Evolutionary conservation across 2,888 invertebrate species (phyloP).

Genomic region (Oxytorus armatus): DNA sequence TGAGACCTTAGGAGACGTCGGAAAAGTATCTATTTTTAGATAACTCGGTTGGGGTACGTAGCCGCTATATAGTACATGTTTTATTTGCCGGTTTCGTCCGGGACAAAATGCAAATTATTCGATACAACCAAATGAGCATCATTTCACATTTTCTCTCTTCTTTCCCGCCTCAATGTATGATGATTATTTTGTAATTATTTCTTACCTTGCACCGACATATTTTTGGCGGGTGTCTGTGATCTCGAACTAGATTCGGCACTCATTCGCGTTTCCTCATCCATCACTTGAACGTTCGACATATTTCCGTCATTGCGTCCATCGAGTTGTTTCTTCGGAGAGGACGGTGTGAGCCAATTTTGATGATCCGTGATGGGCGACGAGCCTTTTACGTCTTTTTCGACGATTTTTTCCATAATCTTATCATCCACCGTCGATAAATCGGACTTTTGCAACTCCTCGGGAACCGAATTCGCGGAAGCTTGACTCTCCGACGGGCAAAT

Average conservation of each 20-base stretch:
- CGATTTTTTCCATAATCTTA: slow-evolving; percentile 67
- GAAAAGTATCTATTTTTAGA: slow-evolving; percentile 82
- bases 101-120: slow-evolving; percentile 30
- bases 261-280: slow-evolving; percentile 86
- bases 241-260: slow-evolving; percentile 84
- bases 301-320: slow-evolving; percentile 74
- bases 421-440: slow-evolving; percentile 53
- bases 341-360: slow-evolving; percentile 81
- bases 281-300: slow-evolving; percentile 83
- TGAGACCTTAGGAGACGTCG: slow-evolving; percentile 76
- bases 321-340: slow-evolving; percentile 76
- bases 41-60: slow-evolving; percentile 80
- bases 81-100: slow-evolving; percentile 58
- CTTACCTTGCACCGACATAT: slow-evolving; percentile 80
- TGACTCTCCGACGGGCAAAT: slow-evolving; percentile 56
- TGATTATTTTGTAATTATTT: not conserved
- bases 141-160: not conserved
- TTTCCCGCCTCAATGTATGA: not conserved
- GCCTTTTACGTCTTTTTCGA: slow-evolving; percentile 73
- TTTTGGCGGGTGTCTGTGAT: slow-evolving; percentile 83
- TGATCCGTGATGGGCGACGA: slow-evolving; percentile 68
- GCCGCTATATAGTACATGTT: slow-evolving; percentile 69
- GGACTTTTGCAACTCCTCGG: slow-evolving; percentile 56
- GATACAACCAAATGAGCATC: not conserved
- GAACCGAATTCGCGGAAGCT: not conserved